A percentile compares a stretch with the other conserved stretches of the same genome.
These are phyloP conservation scores for Alviniconcha marisindica DNA, from an alignment of 1,140 invertebrate species.

Conservation along the genomic window DNA sequence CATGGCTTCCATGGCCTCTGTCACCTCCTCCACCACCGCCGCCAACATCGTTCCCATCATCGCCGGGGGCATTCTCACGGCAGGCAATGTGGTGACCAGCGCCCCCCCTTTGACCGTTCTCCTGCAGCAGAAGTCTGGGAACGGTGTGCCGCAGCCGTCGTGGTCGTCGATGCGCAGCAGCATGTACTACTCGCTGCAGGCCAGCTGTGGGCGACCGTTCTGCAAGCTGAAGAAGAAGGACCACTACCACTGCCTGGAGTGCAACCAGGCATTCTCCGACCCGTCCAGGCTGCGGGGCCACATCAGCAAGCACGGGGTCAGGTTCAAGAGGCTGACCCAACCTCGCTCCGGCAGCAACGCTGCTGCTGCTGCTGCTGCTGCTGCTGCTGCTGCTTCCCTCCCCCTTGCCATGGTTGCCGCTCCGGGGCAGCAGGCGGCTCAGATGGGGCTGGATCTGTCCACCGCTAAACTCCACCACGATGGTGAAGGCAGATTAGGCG, in stretches of 20 bases:
- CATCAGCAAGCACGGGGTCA: constrained; percentile 75
- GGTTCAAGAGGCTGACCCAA: constrained; percentile 51
- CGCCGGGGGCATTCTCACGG: constrained; percentile 34
- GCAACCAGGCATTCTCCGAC: constrained; percentile 84
- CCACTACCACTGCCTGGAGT: constrained; percentile 91
- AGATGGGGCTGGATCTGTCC: constrained; percentile 37
- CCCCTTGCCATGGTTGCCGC: neutral
- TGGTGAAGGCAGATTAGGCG: neutral
- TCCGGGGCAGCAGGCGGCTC: neutral
- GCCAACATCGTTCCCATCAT: constrained; percentile 31
- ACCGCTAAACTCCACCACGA: constrained; percentile 4
- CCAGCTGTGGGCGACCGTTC: constrained; percentile 87
- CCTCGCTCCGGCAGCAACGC: neutral
- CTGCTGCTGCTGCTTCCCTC: constrained; percentile 3
- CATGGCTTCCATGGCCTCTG: constrained; percentile 31
- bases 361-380: neutral
- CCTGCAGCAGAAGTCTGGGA: constrained; percentile 66
- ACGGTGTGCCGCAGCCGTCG: constrained; percentile 48
- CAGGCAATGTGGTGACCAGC: constrained; percentile 45
- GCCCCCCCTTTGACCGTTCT: constrained; percentile 66
- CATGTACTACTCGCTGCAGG: constrained; percentile 70
- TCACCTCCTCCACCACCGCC: constrained; percentile 15
- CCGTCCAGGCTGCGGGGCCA: constrained; percentile 74
- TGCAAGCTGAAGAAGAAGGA: constrained; percentile 91
- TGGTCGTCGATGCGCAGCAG: constrained; percentile 60